Base-by-base conservation (phyloP, 2,797 vertebrate genomes). In the Apogon hyalosoma region DNA sequence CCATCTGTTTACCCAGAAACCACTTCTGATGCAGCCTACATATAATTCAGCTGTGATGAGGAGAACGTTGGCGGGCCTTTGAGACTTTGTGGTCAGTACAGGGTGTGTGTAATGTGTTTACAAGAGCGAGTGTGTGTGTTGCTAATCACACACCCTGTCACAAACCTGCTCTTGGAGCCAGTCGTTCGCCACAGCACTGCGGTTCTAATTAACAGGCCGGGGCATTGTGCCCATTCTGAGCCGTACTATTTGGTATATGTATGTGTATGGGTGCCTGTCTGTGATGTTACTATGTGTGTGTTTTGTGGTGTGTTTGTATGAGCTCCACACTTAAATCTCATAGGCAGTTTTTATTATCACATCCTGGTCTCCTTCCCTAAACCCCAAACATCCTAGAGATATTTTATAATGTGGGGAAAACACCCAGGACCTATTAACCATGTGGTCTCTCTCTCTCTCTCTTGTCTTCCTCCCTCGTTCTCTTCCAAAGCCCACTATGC, bases 61-160 rank as follows among this genome's bases (percentile, higher is more conserved):
- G 85, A 88, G 84, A 85, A 66, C 28, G 15, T 70, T 91, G 87
- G 88, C 82, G 57, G 86, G 86, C 59, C 42, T 74, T 70, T 86
- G 74, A 80, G 88, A 88, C 84, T 74, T 77, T 91, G 91, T 71
- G 90, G 90, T 92, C 73, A 79, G 69, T 74, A 68, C 78, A 87
- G 87, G 86, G 88, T 88, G 87, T 91, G 86, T 87, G 82, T 83
- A 89, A 92, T 73, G 87, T 91, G 87, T 92, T 92, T 91, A 91
- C 86, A 89, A 90, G 90, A 84, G 75, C 5, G 50, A 82, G 79
- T 83, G 87, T 88, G 88, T 91, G 87, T 87, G 82, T 86, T 87
- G 87, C 85, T 91, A 90, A 92, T 92, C 88, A 87, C 86, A 88
- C 85, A 90, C 86, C 76, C 89, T 87, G 89, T 93, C 86, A 86